Base-by-base conservation (phyloP, 2,797 vertebrate genomes). In the Diplodus puntazzo region DNA sequence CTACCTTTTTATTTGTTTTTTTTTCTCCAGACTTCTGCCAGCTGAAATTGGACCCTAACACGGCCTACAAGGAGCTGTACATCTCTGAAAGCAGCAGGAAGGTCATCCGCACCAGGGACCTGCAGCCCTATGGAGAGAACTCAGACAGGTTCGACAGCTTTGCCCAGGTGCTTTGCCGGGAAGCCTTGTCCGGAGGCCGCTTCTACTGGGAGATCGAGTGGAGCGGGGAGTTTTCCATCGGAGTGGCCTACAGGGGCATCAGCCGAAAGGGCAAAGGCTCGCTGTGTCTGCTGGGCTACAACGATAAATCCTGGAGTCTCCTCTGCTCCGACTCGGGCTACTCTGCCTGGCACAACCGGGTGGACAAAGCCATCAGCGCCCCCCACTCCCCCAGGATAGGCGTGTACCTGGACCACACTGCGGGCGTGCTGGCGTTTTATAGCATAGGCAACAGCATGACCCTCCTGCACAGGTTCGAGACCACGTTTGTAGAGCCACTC, bases 161-260 rank as follows among this genome's bases (percentile, higher is more conserved):
- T 1, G 95, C 96, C 57, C 96, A 96, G 89, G 95, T 96, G 69
- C 81, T 96, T 74, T 96, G 96, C 64, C 88, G 94, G 1, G 95
- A 96, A 76, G 94, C 92, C 4, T 84, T 96, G 73, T 95, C 94
- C 0, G 93, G 94, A 3, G 92, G 94, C 1, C 95, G 96, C 82
- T 96, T 83, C 91, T 96, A 96, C 92, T 96, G 96, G 96, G 96
- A 96, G 89, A 95, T 96, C 0, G 96, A 96, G 85, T 96, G 96
- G 95, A 96, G 78, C 1, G 96, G 96, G 34, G 95, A 96, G 88
- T 96, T 96, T 90, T 96, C 96, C 70, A 93, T 96, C 0, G 96
- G 95, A 0, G 96, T 92, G 82, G 94, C 96, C 73, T 96, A 96
- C 88, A 94, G 62, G 71, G 75, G 94, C 75, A 94, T 96, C 85